Percentiles rank a stretch among this genome's conserved stretches.
Evolutionary conservation across 2,888 invertebrate genomes (phyloP).

Genomic region (Asteroscopus sphinx): DNA sequence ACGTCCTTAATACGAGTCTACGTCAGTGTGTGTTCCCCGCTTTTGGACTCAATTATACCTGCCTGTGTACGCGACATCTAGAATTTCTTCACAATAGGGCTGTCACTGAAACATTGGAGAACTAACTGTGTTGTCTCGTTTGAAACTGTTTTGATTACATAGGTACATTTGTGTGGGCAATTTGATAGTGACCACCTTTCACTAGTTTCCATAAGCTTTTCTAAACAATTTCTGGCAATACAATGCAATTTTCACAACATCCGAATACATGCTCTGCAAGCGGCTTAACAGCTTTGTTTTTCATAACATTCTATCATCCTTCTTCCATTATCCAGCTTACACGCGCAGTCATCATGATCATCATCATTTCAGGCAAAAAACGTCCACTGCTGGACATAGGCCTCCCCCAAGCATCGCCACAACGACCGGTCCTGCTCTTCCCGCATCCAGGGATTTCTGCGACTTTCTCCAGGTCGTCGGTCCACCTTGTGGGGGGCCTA

Average conservation of each 20-base stretch:
- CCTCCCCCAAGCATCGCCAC: too few species aligned
- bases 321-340: conserved; percentile 29
- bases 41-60: conserved; percentile 69
- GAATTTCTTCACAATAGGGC: conserved; percentile 61
- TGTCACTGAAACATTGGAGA: conserved; percentile 44
- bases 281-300: conserved; percentile 14
- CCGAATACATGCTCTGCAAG: conserved; percentile 14
- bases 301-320: conserved; percentile 19
- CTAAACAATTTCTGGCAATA: not conserved
- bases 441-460: too few species aligned
- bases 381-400: too few species aligned
- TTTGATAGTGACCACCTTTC: conserved; percentile 17
- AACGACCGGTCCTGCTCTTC: too few species aligned
- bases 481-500: too few species aligned
- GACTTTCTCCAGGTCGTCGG: too few species aligned
- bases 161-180: conserved; percentile 27
- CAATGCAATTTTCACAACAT: conserved; percentile 5
- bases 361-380: too few species aligned
- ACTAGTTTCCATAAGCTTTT: conserved; percentile 3
- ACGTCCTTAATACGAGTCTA: conserved; percentile 66
- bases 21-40: conserved; percentile 62
- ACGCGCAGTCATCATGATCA: too few species aligned
- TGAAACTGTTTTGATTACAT: conserved; percentile 28
- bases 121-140: conserved; percentile 24
- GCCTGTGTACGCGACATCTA: conserved; percentile 61